A percentile compares a stretch with the other conserved stretches of the same genome.
Evolutionary conservation across 2,888 invertebrate genomes (phyloP).

Genomic region (Saturnia pavonia): DNA sequence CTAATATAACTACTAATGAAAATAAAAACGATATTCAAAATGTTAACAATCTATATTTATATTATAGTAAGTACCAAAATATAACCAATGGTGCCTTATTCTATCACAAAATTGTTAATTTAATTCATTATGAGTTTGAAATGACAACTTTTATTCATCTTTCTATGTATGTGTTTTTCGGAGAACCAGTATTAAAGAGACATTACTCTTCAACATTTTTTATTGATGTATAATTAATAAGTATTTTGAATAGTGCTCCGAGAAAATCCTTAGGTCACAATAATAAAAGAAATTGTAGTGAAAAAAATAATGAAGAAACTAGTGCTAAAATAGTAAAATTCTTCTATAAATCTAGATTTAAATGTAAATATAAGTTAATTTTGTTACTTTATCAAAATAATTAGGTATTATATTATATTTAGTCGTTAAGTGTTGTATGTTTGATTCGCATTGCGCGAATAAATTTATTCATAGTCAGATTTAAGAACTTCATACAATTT

Average conservation of each 20-base stretch:
- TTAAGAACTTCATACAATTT: slow-evolving; percentile 70
- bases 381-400: slow-evolving; percentile 80
- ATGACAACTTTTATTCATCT: too few species aligned
- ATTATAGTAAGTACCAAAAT: slow-evolving; percentile 36
- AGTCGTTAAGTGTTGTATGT: slow-evolving; percentile 80
- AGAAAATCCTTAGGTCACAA: slow-evolving; percentile 21
- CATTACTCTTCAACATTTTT: slow-evolving; percentile 28
- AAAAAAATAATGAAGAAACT: slow-evolving; percentile 52
- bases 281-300: slow-evolving; percentile 32
- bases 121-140: slow-evolving; percentile 14
- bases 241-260: slow-evolving; percentile 21
- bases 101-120: slow-evolving; percentile 27
- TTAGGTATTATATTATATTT: slow-evolving; percentile 80
- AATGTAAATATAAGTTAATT: slow-evolving; percentile 82
- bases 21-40: slow-evolving; percentile 28
- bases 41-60: slow-evolving; percentile 27
- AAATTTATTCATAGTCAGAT: slow-evolving; percentile 75
- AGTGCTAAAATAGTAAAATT: slow-evolving; percentile 77
- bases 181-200: slow-evolving; percentile 37
- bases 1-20: slow-evolving; percentile 35
- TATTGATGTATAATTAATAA: slow-evolving; percentile 18
- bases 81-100: slow-evolving; percentile 76
- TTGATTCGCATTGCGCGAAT: slow-evolving; percentile 80
- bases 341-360: slow-evolving; percentile 77
- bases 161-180: slow-evolving; percentile 22